phyloP scores from a whole-genome alignment of 1,140 invertebrate species.

The Dendrolimus kikuchii region DNA sequence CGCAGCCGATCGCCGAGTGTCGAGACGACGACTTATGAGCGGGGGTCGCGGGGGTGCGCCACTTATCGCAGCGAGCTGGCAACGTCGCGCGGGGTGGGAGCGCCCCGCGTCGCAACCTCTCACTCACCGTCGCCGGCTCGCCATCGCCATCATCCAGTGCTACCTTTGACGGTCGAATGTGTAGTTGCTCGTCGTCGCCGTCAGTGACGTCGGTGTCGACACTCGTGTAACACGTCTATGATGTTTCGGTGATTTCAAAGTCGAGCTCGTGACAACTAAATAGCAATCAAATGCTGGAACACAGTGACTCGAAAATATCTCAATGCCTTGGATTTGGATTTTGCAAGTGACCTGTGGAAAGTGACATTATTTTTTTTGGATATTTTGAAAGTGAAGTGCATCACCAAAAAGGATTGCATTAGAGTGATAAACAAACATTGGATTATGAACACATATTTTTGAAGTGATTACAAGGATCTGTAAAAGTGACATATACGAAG shows the following conservation, averaged over 20 bases:
- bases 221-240: constrained; percentile 66
- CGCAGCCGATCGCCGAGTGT: constrained; percentile 50
- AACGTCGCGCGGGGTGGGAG: constrained; percentile 64
- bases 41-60: constrained; percentile 65
- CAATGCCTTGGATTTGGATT: constrained; percentile 56
- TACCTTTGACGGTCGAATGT: constrained; percentile 69
- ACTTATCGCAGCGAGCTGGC: constrained; percentile 68
- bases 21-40: constrained; percentile 50
- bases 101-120: constrained; percentile 66
- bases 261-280: constrained; percentile 56
- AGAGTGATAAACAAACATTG: constrained; percentile 38
- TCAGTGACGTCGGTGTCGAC: constrained; percentile 62
- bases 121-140: constrained; percentile 66
- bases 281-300: constrained; percentile 52
- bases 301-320: constrained; percentile 50
- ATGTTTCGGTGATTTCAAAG: constrained; percentile 68
- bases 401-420: constrained; percentile 50
- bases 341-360: constrained; percentile 40
- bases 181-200: constrained; percentile 56
- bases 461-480: constrained; percentile 23
- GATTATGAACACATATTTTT: constrained; percentile 39
- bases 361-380: constrained; percentile 54
- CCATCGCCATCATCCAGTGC: constrained; percentile 56
- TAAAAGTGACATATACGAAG: constrained; percentile 31
- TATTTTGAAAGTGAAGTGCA: constrained; percentile 59